phyloP scores from a whole-genome alignment of 2,113 vertebrate genomes.

The Notiomystis cincta region DNA sequence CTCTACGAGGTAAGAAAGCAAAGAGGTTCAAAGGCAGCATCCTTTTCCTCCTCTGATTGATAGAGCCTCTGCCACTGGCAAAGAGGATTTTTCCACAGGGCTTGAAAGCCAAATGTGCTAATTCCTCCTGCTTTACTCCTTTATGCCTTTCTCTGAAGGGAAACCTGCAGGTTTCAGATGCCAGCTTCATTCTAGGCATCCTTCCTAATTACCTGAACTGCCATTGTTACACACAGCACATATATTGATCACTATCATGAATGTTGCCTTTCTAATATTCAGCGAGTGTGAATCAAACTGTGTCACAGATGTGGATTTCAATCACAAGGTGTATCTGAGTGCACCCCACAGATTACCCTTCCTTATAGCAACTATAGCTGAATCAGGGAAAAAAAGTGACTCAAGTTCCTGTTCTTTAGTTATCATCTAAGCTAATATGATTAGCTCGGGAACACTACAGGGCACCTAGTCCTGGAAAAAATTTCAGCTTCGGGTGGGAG shows the following conservation, averaged over 20 bases:
- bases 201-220: constrained; percentile 50
- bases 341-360: constrained; percentile 5
- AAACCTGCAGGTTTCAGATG: constrained; percentile 46
- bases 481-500: not conserved
- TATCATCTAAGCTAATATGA: not conserved
- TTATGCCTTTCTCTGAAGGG: constrained; percentile 24
- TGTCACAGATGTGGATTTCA: constrained; percentile 46
- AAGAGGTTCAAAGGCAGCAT: not conserved
- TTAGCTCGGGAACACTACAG: not conserved
- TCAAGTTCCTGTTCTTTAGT: not conserved
- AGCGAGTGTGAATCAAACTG: constrained; percentile 11
- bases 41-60: not conserved
- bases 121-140: constrained; percentile 2
- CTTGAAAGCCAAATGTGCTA: not conserved
- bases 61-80: not conserved
- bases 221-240: not conserved
- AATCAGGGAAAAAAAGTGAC: not conserved
- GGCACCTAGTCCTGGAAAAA: not conserved
- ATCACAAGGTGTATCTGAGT: not conserved
- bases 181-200: constrained; percentile 42
- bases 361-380: not conserved
- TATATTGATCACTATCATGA: constrained; percentile 25
- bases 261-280: constrained; percentile 26
- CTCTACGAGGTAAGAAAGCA: not conserved
- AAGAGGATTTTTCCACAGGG: not conserved